A percentile compares a stretch with the other conserved stretches of the same genome.
Conservation (phyloP, 2,797 vertebrate genomes). For the Catostomus latipinnis region DNA sequence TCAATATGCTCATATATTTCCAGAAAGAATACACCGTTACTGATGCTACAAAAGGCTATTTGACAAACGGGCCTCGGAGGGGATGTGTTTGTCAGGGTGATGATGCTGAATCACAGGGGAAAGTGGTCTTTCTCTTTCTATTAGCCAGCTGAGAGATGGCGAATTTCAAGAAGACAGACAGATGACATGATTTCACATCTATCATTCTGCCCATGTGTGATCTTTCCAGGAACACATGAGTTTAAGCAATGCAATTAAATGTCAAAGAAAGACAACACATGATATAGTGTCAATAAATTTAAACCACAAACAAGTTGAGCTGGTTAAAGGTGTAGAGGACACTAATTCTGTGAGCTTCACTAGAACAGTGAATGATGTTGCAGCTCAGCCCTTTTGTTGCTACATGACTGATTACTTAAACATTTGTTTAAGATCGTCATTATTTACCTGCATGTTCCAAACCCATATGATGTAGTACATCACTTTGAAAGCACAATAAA, state of each 20-base stretch:
- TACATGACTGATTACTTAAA: slow-evolving; percentile 28
- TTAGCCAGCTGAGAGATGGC: slow-evolving; percentile 18
- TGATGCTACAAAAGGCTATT: slow-evolving; percentile 24
- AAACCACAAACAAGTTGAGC: slow-evolving; percentile 56
- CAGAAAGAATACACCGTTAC: not conserved
- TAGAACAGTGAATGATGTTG: slow-evolving; percentile 43
- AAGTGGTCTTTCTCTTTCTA: not conserved
- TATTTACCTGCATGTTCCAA: no score
- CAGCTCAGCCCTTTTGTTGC: slow-evolving; percentile 26
- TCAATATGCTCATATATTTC: slow-evolving; percentile 1
- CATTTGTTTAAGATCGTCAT: slow-evolving; percentile 18
- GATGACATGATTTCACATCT: not conserved
- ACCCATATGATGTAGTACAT: no score
- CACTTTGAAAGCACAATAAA: no score
- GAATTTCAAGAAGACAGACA: slow-evolving; percentile 26
- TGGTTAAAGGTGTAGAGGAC: not conserved
- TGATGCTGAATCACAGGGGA: slow-evolving; percentile 41
- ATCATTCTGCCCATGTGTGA: slow-evolving; percentile 48
- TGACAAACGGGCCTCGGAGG: slow-evolving; percentile 18
- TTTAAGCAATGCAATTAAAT: slow-evolving; percentile 57
- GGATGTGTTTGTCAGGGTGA: slow-evolving; percentile 40
- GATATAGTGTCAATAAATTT: slow-evolving; percentile 57
- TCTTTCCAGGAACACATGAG: slow-evolving; percentile 37
- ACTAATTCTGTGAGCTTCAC: slow-evolving; percentile 6
- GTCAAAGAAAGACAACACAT: slow-evolving; percentile 53